Evolutionary conservation across 2,113 vertebrate species (phyloP).

Genomic region (Paedocypris sp.): DNA sequence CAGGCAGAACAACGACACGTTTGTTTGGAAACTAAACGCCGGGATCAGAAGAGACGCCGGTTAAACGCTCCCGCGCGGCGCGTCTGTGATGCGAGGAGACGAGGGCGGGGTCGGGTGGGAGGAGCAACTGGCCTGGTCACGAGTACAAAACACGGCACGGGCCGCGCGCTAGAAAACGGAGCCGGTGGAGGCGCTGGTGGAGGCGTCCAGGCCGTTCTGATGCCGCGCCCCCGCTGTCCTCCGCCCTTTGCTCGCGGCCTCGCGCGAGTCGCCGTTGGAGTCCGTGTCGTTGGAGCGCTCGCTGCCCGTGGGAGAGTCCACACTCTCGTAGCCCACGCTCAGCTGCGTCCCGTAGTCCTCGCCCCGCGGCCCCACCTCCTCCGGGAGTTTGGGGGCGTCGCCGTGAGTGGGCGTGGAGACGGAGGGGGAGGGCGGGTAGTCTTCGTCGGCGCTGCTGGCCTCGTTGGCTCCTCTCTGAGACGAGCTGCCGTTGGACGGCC

Average conservation of each 20-base stretch:
- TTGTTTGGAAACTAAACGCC: no score
- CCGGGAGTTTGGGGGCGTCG: slow-evolving; percentile 85
- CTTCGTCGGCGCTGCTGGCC: slow-evolving; percentile 81
- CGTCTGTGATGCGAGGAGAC: no score
- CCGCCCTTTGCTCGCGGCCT: slow-evolving; percentile 84
- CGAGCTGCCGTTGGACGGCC: slow-evolving; percentile 87
- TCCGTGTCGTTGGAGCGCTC: slow-evolving; percentile 98
- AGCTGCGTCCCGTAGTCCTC: slow-evolving; percentile 81
- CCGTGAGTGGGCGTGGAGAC: slow-evolving; percentile 77
- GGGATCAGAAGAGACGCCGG: no score
- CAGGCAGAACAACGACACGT: slow-evolving; percentile 75
- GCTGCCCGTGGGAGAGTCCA: slow-evolving; percentile 98
- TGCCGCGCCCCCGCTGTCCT: slow-evolving; percentile 93
- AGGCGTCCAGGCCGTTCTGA: slow-evolving; percentile 95
- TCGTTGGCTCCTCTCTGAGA: slow-evolving; percentile 78
- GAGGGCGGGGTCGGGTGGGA: no score
- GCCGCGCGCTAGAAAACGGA: slow-evolving; percentile 65
- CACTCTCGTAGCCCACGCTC: slow-evolving; percentile 94
- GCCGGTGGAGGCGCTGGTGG: slow-evolving; percentile 30
- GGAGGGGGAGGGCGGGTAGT: slow-evolving; percentile 82
- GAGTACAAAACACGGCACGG: slow-evolving; percentile 22
- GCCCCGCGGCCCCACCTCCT: slow-evolving; percentile 77
- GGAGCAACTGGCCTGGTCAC: slow-evolving; percentile 31
- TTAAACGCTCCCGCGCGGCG: no score
- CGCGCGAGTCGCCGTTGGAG: slow-evolving; percentile 92